Percentiles rank a stretch among this genome's conserved stretches.
These are phyloP conservation scores for Alloscopus bannaensis DNA, from an alignment of 2,888 invertebrate species.

Conservation along the genomic window DNA sequence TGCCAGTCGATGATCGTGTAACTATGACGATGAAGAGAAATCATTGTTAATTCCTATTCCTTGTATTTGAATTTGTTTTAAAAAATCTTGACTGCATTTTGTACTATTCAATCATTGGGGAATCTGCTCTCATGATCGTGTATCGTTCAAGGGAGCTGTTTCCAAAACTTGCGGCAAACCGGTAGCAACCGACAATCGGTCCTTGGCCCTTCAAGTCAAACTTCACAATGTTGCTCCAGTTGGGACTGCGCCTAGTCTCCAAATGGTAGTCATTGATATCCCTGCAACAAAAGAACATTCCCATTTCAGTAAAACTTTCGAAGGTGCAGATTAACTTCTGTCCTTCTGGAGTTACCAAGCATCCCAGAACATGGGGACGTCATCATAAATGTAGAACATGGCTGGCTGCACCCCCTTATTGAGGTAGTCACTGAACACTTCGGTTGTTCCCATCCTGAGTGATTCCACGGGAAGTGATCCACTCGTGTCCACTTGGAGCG, in stretches of 20 bases:
- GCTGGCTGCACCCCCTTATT: constrained; percentile 57
- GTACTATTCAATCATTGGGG: constrained; percentile 75
- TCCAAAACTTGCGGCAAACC: constrained; percentile 62
- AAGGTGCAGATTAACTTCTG: not conserved
- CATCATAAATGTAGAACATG: constrained; percentile 66
- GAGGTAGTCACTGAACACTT: constrained; percentile 55
- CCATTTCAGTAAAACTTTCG: not conserved
- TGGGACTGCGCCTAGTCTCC: constrained; percentile 75
- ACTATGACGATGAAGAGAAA: constrained; percentile 70
- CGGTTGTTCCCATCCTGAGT: constrained; percentile 43
- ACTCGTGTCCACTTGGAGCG: constrained; percentile 51
- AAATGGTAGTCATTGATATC: constrained; percentile 77
- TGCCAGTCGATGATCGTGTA: constrained; percentile 76
- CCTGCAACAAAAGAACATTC: constrained; percentile 3
- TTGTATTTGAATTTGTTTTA: not conserved
- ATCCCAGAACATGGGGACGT: constrained; percentile 63
- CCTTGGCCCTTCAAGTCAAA: constrained; percentile 28
- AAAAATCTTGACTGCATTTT: constrained; percentile 75
- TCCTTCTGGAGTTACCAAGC: constrained; percentile 52
- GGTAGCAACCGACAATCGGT: constrained; percentile 63
- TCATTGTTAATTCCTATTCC: constrained; percentile 54
- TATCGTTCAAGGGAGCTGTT: constrained; percentile 73
- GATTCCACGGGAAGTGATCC: constrained; percentile 60
- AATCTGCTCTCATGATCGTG: constrained; percentile 76
- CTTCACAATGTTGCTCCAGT: constrained; percentile 7